A percentile compares a stretch with the other conserved stretches of the same genome.
These are phyloP conservation scores for Plusia festucae DNA, from an alignment of 2,888 invertebrate genomes.

Conservation along the genomic window DNA sequence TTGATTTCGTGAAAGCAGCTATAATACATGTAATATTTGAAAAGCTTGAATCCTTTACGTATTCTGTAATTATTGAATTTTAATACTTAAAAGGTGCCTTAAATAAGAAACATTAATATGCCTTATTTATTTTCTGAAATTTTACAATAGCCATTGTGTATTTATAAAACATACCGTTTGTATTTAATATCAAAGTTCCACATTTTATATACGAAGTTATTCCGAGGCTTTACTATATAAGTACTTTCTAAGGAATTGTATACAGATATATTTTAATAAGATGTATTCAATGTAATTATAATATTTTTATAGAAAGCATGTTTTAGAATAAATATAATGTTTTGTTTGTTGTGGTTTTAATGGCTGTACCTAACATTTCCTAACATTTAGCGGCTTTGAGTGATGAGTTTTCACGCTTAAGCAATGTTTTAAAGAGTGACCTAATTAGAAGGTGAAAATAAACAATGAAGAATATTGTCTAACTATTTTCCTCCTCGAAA, in stretches of 20 bases:
- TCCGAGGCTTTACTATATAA: conserved; percentile 62
- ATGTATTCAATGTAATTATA: conserved; percentile 71
- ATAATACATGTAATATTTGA: conserved; percentile 14
- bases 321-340: conserved; percentile 85
- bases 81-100: background rate
- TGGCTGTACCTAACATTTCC: conserved; percentile 81
- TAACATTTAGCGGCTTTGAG: conserved; percentile 70
- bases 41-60: conserved; percentile 14
- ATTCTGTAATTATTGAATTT: conserved; percentile 14
- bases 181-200: conserved; percentile 11
- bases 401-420: conserved; percentile 37
- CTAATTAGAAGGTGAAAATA: conserved; percentile 23
- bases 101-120: too few relatives aligned
- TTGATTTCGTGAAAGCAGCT: conserved; percentile 16
- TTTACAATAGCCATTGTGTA: background rate
- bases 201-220: conserved; percentile 38
- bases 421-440: conserved; percentile 34
- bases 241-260: conserved; percentile 67
- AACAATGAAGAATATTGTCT: conserved; percentile 39
- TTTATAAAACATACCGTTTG: background rate
- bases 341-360: conserved; percentile 88
- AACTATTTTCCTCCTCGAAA: conserved; percentile 28
- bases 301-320: conserved; percentile 79
- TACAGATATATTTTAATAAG: conserved; percentile 70
- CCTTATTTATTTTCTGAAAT: background rate